Base-by-base conservation (phyloP, 2,113 vertebrate species). In the Pedetes capensis region DNA sequence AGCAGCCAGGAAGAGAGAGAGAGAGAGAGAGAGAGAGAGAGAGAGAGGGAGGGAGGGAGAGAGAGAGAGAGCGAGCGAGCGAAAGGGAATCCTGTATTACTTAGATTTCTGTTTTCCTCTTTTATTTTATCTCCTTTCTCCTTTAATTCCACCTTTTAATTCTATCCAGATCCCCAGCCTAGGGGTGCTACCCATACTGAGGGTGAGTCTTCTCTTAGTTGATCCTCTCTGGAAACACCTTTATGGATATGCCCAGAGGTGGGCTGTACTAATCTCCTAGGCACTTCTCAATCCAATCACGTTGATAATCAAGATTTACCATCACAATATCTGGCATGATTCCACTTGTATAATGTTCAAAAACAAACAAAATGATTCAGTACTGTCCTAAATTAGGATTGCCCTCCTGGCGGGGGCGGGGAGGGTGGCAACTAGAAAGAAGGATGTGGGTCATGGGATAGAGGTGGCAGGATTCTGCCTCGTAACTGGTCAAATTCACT, bases 391-490 rank as follows among this genome's bases (percentile, higher is more conserved):
- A 89, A 32, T 29, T 47, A 44, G 61, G 61, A 37, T 3, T 22
- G 71, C 18, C 12, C 18, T 37, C 27, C 42, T 57, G 32, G 49
- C 22, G 37, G n/a, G n/a, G n/a, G n/a, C n/a, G n/a, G n/a, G n/a
- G 9, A 17, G 32, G 25, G 55, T 4, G 37, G 25, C 32, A 47
- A 32, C 11, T 3, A 63, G 69, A 11, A 25, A 20, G 12, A 16
- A n/a, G 32, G 18, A 13, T 2, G 3, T 25, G 18, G 29, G 34
- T 6, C n/a, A n/a, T n/a, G 16, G 8, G 44, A 6, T 20, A 7
- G 6, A 6, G 63, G 18, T 1, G 6, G 25, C 4, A 13, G 57
- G 0, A 0, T 5, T 85, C 29, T 27, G 17, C 22, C 53, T n/a
- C 11, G 12, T 23, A 51, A 83, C 10, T 39, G 17, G 32, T 39